Conservation (phyloP, 2,797 vertebrate genomes). For the Sebastes alutus region DNA sequence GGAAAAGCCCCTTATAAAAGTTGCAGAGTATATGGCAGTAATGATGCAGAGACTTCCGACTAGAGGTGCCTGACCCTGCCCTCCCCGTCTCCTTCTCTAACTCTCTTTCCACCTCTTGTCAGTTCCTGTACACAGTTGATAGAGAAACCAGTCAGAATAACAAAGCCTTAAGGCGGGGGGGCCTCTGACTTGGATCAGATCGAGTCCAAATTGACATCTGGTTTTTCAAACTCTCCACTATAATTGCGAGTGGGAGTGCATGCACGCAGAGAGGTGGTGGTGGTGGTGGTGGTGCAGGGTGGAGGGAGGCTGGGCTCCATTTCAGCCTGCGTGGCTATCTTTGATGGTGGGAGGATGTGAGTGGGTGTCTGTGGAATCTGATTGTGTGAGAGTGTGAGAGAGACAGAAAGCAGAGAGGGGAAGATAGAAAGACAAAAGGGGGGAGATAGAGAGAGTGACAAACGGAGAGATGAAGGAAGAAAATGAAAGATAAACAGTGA, state of each 20-base stretch:
- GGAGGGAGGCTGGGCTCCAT: slow-evolving; percentile 23
- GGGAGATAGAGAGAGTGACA: not conserved
- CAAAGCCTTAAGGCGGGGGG: slow-evolving; percentile 39
- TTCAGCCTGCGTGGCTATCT: slow-evolving; percentile 39
- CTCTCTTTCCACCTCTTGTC: slow-evolving; percentile 42
- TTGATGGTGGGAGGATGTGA: slow-evolving; percentile 15
- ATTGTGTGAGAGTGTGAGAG: slow-evolving; percentile 37
- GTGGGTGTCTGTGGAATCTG: slow-evolving; percentile 47
- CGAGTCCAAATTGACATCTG: slow-evolving; percentile 72
- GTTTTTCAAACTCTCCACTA: slow-evolving; percentile 57
- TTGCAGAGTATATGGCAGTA: not conserved
- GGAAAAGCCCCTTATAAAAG: slow-evolving; percentile 61
- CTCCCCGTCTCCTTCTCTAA: not conserved
- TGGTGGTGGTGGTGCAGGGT: not conserved
- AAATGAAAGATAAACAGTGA: not conserved
- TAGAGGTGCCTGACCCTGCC: not conserved
- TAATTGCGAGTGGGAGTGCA: slow-evolving; percentile 61
- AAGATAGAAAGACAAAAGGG: not conserved
- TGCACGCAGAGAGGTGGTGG: slow-evolving; percentile 2
- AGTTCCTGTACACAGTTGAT: slow-evolving; percentile 52
- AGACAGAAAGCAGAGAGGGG: slow-evolving; percentile 42
- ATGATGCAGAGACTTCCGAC: slow-evolving; percentile 39
- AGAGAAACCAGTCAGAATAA: slow-evolving; percentile 68
- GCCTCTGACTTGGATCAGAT: slow-evolving; percentile 39
- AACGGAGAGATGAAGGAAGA: not conserved